These are phyloP conservation scores for Syngnathus acus DNA, from an alignment of 2,797 vertebrate genomes.

Conservation along the genomic window DNA sequence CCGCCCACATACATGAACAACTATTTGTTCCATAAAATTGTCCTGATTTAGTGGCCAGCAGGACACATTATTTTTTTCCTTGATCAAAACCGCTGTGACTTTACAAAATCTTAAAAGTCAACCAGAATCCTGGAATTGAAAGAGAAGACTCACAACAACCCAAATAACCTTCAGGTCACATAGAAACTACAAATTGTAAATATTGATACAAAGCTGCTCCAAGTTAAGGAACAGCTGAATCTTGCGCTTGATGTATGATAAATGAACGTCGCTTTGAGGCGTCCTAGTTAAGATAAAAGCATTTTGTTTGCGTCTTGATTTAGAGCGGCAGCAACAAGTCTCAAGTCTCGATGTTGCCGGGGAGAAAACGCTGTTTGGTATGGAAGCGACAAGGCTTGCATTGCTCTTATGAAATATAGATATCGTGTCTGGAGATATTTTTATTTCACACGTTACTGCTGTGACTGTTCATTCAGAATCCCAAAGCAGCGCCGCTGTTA, in stretches of 20 bases:
- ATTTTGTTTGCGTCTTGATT: slow-evolving; percentile 47
- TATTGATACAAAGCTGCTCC: not conserved
- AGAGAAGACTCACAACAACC: not conserved
- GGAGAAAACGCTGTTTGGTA: not conserved
- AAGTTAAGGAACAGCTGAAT: not conserved
- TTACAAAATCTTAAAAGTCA: no score
- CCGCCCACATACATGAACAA: no score
- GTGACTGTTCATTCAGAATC: not conserved
- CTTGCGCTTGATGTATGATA: not conserved
- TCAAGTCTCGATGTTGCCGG: not conserved
- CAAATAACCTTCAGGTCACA: not conserved
- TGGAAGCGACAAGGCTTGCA: not conserved
- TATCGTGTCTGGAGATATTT: not conserved
- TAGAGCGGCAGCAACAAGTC: slow-evolving; percentile 25
- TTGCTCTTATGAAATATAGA: not conserved
- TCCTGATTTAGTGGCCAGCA: not conserved
- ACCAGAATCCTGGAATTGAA: not conserved
- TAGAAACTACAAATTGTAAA: not conserved
- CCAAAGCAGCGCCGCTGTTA: not conserved
- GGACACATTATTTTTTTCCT: not conserved
- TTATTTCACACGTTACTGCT: not conserved
- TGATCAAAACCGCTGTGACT: not conserved
- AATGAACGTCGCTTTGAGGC: slow-evolving; percentile 22
- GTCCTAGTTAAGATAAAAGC: slow-evolving; percentile 60
- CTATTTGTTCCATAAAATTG: no score